These are phyloP conservation scores for Cynopterus brachyotis DNA, from an alignment of 2,113 vertebrate genomes.

Conservation along the genomic window DNA sequence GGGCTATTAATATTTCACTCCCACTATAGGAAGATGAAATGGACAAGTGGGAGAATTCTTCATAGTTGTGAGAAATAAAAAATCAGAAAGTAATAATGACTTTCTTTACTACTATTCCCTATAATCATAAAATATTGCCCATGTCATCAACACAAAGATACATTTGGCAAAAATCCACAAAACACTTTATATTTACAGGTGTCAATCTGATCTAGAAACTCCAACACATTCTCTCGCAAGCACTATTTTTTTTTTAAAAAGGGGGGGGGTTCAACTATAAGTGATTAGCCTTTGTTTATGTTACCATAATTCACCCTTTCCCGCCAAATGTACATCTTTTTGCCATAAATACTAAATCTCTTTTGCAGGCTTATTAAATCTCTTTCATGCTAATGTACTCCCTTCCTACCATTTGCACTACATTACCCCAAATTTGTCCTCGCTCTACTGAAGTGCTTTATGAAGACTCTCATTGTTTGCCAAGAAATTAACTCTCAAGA, in stretches of 20 bases:
- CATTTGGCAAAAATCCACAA: background rate
- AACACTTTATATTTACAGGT: background rate
- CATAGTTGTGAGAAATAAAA: background rate
- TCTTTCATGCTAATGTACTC: conserved; percentile 43
- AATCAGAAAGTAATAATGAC: background rate
- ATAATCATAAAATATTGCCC: background rate
- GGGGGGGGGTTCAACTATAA: background rate
- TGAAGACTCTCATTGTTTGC: conserved; percentile 64
- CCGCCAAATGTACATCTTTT: background rate
- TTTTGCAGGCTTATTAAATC: conserved; percentile 45
- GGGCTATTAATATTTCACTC: background rate
- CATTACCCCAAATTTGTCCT: conserved; percentile 67
- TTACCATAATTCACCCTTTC: background rate
- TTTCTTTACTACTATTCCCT: background rate
- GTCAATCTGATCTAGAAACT: background rate
- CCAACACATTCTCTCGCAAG: background rate
- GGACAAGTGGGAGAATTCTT: background rate
- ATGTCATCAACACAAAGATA: background rate
- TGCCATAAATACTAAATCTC: conserved; percentile 5
- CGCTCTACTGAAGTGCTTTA: conserved; percentile 51
- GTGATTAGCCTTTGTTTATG: background rate
- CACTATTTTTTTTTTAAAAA: background rate
- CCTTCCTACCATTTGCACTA: conserved; percentile 57
- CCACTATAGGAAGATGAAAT: background rate
- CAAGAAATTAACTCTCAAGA: conserved; percentile 72